Evolutionary conservation across 2,888 invertebrate genomes (phyloP).

Genomic region (Napeogenes inachia): DNA sequence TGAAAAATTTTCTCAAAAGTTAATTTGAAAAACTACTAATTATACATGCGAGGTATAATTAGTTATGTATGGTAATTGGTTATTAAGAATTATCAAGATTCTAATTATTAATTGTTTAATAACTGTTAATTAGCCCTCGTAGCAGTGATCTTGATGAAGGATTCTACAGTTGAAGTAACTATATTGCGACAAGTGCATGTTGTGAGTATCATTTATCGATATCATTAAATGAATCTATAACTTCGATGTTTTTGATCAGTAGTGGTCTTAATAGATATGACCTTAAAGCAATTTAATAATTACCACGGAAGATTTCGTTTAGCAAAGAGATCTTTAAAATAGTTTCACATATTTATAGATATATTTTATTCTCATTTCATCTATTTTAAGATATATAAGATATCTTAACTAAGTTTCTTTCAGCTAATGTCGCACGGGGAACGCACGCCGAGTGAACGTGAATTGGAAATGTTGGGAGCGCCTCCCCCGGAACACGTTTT

Average conservation of each 20-base stretch:
- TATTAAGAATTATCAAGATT: neutral
- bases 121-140: conserved; percentile 59
- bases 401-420: conserved; percentile 26
- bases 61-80: neutral
- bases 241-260: too few relatives aligned
- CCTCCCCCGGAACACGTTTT: conserved; percentile 78
- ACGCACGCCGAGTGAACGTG: conserved; percentile 79
- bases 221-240: neutral
- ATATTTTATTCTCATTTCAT: too few relatives aligned
- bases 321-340: too few relatives aligned
- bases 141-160: conserved; percentile 72
- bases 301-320: too few relatives aligned
- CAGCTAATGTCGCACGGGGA: conserved; percentile 85
- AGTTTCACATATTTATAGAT: too few relatives aligned
- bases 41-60: too few relatives aligned
- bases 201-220: conserved; percentile 46
- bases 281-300: too few relatives aligned
- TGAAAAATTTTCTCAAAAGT: neutral
- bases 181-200: conserved; percentile 71
- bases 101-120: neutral
- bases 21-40: neutral
- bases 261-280: too few relatives aligned
- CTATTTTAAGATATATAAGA: neutral
- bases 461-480: conserved; percentile 76
- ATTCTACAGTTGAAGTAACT: conserved; percentile 64